These are phyloP conservation scores for Eupristina koningsbergeri DNA, from an alignment of 1,140 invertebrate species.

Conservation along the genomic window DNA sequence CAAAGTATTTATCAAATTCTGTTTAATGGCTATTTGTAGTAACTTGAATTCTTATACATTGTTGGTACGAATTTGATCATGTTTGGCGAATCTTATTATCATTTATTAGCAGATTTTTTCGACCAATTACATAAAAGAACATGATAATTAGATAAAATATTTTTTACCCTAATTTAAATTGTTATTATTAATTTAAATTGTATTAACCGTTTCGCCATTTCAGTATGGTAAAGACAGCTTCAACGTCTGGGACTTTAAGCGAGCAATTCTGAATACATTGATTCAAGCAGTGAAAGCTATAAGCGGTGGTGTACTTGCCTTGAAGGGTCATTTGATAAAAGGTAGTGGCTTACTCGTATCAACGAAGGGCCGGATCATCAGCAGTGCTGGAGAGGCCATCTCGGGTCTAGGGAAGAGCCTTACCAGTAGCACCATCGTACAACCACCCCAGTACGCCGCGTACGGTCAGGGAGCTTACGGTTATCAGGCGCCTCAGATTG, in stretches of 20 bases:
- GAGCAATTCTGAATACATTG: conserved; percentile 84
- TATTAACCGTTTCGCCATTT: no score
- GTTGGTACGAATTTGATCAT: no score
- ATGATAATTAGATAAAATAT: no score
- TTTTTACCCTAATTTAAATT: no score
- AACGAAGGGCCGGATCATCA: conserved; percentile 82
- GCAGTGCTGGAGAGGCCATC: conserved; percentile 81
- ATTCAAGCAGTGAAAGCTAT: conserved; percentile 89
- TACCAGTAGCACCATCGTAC: conserved; percentile 80
- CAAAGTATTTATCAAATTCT: no score
- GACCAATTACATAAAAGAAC: no score
- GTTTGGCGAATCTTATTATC: no score
- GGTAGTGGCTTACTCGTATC: conserved; percentile 83
- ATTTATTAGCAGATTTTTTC: no score
- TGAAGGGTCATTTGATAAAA: conserved; percentile 88
- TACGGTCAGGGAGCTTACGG: conserved; percentile 46
- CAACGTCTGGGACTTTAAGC: conserved; percentile 84
- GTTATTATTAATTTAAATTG: no score
- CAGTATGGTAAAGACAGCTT: conserved; percentile 68
- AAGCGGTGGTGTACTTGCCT: conserved; percentile 85
- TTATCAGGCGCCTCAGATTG: conserved; percentile 51
- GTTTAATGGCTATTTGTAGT: no score
- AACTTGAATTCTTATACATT: no score
- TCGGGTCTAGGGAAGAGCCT: conserved; percentile 83
- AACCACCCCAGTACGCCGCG: conserved; percentile 61